Conservation (phyloP, 2,797 vertebrate species). For the Ispidina picta region DNA sequence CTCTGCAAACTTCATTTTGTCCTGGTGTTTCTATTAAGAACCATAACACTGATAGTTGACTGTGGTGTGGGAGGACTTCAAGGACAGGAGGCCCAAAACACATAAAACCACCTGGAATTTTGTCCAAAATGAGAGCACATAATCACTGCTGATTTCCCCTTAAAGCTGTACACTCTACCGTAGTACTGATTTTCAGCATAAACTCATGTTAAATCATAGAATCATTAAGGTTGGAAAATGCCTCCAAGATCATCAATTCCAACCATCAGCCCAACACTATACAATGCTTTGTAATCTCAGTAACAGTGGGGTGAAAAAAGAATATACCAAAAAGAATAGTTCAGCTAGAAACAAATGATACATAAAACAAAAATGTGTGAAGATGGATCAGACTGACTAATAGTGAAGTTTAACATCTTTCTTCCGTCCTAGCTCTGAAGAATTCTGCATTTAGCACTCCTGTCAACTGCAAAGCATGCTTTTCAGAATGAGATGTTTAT, state of each 20-base stretch:
- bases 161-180: not conserved
- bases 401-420: not conserved
- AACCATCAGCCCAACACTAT: no score
- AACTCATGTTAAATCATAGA: no score
- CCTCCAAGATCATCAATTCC: no score
- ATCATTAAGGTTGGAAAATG: no score
- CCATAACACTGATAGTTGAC: not conserved
- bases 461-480: not conserved
- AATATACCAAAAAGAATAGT: not conserved
- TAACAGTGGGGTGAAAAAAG: not conserved
- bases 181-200: not conserved
- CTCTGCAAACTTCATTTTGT: not conserved
- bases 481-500: accelerated
- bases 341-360: not conserved
- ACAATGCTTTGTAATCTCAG: not conserved
- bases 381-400: not conserved
- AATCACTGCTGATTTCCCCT: not conserved
- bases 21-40: not conserved
- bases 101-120: not conserved
- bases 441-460: not conserved
- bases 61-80: not conserved
- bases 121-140: not conserved
- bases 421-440: not conserved
- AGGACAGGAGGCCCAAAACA: not conserved
- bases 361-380: not conserved